Evolutionary conservation across 37 sponge, comb jelly and placozoan genomes (phyloP).

Genomic region (Agelas oroides): DNA sequence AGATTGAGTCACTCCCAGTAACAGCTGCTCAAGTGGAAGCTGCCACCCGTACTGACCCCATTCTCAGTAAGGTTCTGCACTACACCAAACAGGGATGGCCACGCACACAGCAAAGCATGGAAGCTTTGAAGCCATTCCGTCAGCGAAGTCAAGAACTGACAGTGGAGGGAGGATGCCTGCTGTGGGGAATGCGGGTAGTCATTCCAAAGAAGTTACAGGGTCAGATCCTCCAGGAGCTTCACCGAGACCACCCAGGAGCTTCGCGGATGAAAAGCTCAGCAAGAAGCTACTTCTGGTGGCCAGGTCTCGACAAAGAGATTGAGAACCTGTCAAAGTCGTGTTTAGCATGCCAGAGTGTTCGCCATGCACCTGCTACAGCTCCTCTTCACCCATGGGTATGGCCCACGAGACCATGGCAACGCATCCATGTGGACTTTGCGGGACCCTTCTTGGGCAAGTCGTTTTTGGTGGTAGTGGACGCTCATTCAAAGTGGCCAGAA

Average conservation of each 20-base stretch:
- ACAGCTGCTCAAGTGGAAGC: background rate
- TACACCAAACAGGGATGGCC: conserved; percentile 50
- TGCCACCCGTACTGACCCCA: conserved; percentile 28
- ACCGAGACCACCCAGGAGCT: conserved; percentile 17
- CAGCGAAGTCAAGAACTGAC: conserved; percentile 9
- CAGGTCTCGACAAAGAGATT: conserved; percentile 32
- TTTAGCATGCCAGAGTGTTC: background rate
- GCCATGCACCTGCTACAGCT: background rate
- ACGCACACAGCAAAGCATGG: no score
- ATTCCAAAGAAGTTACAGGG: background rate
- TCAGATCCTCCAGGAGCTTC: background rate
- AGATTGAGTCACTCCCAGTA: conserved; percentile 16
- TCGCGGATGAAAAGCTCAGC: conserved; percentile 17
- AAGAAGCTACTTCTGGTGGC: conserved; percentile 31
- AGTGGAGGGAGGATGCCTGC: conserved; percentile 14
- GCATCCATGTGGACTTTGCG: conserved; percentile 35
- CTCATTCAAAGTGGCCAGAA: conserved; percentile 47
- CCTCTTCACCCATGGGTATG: conserved; percentile 23
- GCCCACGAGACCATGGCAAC: conserved; percentile 18
- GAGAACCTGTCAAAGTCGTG: background rate
- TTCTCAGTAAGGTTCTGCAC: conserved; percentile 46
- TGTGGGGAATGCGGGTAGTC: conserved; percentile 40
- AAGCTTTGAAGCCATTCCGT: background rate
- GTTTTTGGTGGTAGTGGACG: conserved; percentile 20
- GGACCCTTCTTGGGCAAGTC: conserved; percentile 1